phyloP scores from a whole-genome alignment of 2,797 vertebrate genomes.

The Argya squamiceps region DNA sequence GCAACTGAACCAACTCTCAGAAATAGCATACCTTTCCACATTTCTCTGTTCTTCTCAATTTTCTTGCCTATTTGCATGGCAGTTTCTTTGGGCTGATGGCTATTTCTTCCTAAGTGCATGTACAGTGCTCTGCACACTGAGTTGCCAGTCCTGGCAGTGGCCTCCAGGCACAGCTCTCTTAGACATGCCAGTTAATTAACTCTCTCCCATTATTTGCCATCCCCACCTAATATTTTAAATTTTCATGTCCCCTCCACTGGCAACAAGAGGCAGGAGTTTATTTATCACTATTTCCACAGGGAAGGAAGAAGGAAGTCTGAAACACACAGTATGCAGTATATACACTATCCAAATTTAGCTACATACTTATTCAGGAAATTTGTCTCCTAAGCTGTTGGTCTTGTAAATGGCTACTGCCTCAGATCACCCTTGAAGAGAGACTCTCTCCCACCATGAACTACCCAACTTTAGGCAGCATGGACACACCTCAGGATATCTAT shows the following conservation, averaged over 20 bases:
- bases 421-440: background rate
- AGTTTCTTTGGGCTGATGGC: background rate
- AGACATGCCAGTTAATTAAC: background rate
- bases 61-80: background rate
- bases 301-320: background rate
- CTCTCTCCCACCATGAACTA: background rate
- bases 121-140: background rate
- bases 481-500: background rate
- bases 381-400: background rate
- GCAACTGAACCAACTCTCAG: background rate
- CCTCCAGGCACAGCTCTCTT: background rate
- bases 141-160: background rate
- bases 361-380: background rate
- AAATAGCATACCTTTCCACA: background rate
- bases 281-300: background rate
- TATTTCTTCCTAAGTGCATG: background rate
- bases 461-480: background rate
- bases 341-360: background rate
- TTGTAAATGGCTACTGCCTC: background rate
- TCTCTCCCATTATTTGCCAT: background rate
- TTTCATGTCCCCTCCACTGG: background rate
- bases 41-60: background rate
- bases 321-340: background rate
- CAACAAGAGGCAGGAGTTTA: background rate
- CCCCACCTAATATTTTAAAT: background rate